Evolutionary conservation across 1,140 invertebrate species (phyloP).

Genomic region (Batillaria attramentaria): DNA sequence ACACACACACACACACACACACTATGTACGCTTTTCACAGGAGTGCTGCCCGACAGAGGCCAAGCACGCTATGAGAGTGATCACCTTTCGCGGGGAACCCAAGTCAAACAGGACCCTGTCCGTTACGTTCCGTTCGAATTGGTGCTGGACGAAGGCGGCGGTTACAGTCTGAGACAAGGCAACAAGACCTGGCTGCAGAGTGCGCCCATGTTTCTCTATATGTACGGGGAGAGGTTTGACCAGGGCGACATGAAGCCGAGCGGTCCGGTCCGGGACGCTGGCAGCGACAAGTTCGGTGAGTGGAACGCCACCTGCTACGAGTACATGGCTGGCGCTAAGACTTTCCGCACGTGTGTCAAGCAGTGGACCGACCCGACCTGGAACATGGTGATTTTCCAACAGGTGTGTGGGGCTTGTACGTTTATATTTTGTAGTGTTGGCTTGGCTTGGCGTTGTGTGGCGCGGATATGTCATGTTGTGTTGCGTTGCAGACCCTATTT

Average conservation of each 20-base stretch:
- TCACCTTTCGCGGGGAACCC: no score
- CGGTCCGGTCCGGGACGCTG: neutral
- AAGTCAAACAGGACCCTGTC: no score
- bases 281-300: conserved; percentile 9
- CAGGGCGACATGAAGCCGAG: neutral
- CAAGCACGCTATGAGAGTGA: no score
- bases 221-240: neutral
- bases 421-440: neutral
- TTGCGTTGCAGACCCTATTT: no score
- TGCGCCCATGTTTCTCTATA: neutral
- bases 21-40: no score
- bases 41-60: no score
- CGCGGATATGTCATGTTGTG: no score
- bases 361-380: neutral
- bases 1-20: no score
- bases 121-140: no score
- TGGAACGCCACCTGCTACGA: conserved; percentile 2
- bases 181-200: neutral
- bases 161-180: neutral
- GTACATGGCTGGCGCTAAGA: neutral
- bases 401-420: neutral
- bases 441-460: no score
- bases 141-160: no score
- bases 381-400: conserved; percentile 12
- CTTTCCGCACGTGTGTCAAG: conserved; percentile 19